Evolutionary conservation across 2,888 invertebrate genomes (phyloP), one percentile per base, ranked within the genome.

Genomic region (Junonia oenone): DNA sequence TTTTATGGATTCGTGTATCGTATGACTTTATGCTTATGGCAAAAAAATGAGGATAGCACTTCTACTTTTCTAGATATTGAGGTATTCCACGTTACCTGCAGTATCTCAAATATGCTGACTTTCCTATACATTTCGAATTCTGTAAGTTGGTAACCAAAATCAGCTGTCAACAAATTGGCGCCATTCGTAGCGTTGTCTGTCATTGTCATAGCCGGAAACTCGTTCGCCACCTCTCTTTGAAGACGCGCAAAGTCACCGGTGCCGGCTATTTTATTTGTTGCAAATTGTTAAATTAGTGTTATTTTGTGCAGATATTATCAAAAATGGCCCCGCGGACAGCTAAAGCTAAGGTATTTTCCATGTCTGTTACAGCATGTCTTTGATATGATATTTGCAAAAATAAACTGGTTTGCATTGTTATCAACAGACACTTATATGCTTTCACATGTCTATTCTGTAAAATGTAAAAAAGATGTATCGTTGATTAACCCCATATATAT

Each of bases 181-280:
- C 78, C 78, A 78, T 69, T 69, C 68, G 67, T 68, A 68, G 67
- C 68, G 62, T 64, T 71, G 69, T 68, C 80, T 82, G 83, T 84
- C 84, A 83, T 75, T 68, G 84, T 87, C 85, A 85, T 71, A 71
- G 76, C 85, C 83, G 84, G 85, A 82, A 84, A 83, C 80, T 82
- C 76, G 73, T 71, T 73, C 71, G 38, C 17, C 69, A 69, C 69
- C 71, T 68, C 67, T 68, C 71, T 67, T 68, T 56, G 56, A 66
- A 69, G 66, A 69, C 68, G 71, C 67, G 63, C 62, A 64, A 63
- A 62, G 63, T 61, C 63, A 59, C 53, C 62, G 62, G 53, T 65
- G 64, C 64, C 61, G 60, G 63, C 58, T 65, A 68, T 65, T 62
- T 50, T 58, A 55, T 59, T 61, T 58, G 48, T 61, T 51, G 37